A percentile compares a stretch with the other conserved stretches of the same genome.
Evolutionary conservation across 2,888 invertebrate species (phyloP).

Genomic region (Agonum fuliginosum): DNA sequence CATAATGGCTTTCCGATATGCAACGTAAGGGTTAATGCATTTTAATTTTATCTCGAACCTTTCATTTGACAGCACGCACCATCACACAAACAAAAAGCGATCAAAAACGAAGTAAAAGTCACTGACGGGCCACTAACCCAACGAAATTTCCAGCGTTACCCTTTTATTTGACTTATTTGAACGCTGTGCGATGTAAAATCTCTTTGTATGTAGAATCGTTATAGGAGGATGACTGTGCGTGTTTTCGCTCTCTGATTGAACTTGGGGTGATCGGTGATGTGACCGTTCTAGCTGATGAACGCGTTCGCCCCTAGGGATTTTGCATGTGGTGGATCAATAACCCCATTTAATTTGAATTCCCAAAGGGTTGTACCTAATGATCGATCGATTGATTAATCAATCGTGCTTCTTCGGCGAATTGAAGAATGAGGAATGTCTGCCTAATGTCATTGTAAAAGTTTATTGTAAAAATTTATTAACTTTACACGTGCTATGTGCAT

Average conservation of each 20-base stretch:
- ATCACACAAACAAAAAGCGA: conserved; percentile 44
- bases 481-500: neutral
- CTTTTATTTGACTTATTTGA: conserved; percentile 56
- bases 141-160: conserved; percentile 47
- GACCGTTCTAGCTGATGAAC: conserved; percentile 4
- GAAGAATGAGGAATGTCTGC: neutral
- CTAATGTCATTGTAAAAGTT: neutral
- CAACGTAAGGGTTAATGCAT: conserved; percentile 57
- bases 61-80: conserved; percentile 40
- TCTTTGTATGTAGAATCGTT: conserved; percentile 40
- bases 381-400: neutral
- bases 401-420: neutral
- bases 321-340: conserved; percentile 22
- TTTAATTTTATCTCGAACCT: conserved; percentile 51
- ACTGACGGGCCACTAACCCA: conserved; percentile 46
- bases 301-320: neutral
- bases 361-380: conserved; percentile 21
- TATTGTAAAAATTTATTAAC: neutral
- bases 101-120: conserved; percentile 48
- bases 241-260: conserved; percentile 2
- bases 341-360: conserved; percentile 14
- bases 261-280: neutral
- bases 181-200: conserved; percentile 22
- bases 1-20: conserved; percentile 54
- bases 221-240: conserved; percentile 23